phyloP scores from a whole-genome alignment of 2,113 vertebrate genomes.

The Pandion haliaetus region DNA sequence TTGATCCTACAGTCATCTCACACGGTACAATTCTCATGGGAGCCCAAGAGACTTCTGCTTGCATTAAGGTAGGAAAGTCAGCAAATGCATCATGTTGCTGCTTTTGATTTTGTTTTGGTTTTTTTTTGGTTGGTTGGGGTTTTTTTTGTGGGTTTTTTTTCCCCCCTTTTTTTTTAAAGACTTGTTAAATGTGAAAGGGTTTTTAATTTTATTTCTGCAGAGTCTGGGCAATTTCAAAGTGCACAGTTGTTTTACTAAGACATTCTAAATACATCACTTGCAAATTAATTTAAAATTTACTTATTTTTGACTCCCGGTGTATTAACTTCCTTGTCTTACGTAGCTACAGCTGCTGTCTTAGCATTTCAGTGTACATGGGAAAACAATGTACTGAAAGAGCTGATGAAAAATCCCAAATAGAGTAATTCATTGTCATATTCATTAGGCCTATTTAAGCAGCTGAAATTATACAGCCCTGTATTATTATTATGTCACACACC shows the following conservation, averaged over 20 bases:
- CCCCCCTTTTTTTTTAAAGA: not conserved
- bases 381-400: not conserved
- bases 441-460: slow-evolving; percentile 2
- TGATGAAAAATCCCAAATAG: not conserved
- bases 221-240: not conserved
- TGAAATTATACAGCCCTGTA: not conserved
- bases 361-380: slow-evolving; percentile 3
- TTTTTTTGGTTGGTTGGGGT: too few species aligned
- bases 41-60: not conserved
- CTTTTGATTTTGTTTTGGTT: not conserved
- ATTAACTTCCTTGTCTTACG: not conserved
- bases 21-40: not conserved
- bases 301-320: not conserved
- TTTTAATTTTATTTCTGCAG: not conserved
- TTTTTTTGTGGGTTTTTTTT: not conserved
- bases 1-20: not conserved
- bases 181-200: not conserved
- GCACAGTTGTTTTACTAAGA: not conserved
- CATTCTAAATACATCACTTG: not conserved
- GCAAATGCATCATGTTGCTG: not conserved
- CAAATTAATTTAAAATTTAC: slow-evolving; percentile 1
- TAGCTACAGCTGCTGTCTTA: slow-evolving; percentile 1
- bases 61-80: not conserved
- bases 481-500: not conserved
- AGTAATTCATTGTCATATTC: not conserved